Evolutionary conservation across 2,113 vertebrate species (phyloP), one percentile per base, ranked within the genome.

Genomic region (Gavia stellata): DNA sequence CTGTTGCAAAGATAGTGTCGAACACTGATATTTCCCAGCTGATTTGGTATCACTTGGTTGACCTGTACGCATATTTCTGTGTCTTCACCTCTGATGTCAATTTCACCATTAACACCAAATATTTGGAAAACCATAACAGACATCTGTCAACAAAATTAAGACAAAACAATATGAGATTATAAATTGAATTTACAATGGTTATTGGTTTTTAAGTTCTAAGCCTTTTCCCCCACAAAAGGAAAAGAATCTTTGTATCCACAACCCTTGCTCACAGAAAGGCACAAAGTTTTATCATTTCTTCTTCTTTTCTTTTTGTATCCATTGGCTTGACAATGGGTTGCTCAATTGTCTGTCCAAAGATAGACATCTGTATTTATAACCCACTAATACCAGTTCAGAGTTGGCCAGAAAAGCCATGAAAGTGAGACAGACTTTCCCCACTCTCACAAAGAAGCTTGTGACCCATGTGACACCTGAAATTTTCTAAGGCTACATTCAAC

Each of bases 41-140:
- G 99, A 95, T 96, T 98, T 88, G 99, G 98, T 45, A 97, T 97
- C 94, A 99, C 98, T 75, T 95, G 98, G 82, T 98, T 98, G 90
- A 99, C 98, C 96, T 99, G 98, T 89, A 99, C 98, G 87, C 99
- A 99, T 87, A 99, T 96, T 71, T 98, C 98, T n/a, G 98, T 97
- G 96, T 99, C 99, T 94, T 99, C 99, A 13, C 99, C 99, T 97
- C 98, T 98, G 81, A 98, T 98, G 93, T 99, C 99, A 97, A 99
- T 98, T 92, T 98, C 98, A 79, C 98, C 98, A 79, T 99, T 99
- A 94, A 99, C 96, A 42, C 99, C 98, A 97, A 98, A 98, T 84
- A 99, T 98, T 98, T 99, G 99, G 97, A 99, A 97, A 93, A 99
- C 98, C 95, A 99, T 98, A 92, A 99, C 99, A 10, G 99, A 99